These are phyloP conservation scores for Labia minor DNA, from an alignment of 2,888 invertebrate species.

Conservation along the genomic window DNA sequence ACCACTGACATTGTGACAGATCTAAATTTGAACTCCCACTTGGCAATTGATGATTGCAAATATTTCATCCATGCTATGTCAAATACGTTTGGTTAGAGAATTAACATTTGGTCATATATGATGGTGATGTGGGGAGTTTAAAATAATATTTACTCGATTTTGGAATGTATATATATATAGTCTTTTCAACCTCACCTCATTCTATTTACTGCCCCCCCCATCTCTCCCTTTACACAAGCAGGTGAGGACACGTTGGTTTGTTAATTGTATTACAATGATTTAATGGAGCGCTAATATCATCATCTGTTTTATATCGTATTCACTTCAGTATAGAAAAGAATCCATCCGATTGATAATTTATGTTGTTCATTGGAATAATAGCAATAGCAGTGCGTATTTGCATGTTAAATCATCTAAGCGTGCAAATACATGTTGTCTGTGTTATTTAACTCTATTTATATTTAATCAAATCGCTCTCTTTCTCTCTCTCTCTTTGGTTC, in stretches of 20 bases:
- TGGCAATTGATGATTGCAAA: not conserved
- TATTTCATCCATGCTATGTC: not conserved
- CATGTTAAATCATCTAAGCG: constrained; percentile 7
- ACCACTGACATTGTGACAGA: too few relatives aligned
- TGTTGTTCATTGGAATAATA: not conserved
- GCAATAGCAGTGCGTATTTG: not conserved
- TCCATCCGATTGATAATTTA: constrained; percentile 5
- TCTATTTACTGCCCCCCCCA: too few relatives aligned
- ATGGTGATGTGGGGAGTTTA: not conserved
- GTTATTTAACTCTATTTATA: constrained; percentile 13
- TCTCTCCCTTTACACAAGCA: too few relatives aligned
- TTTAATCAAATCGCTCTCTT: constrained; percentile 1
- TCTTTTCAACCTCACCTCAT: too few relatives aligned
- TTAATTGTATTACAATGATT: not conserved
- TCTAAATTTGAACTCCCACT: too few relatives aligned
- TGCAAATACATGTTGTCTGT: not conserved
- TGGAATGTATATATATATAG: not conserved
- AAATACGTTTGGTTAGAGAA: not conserved
- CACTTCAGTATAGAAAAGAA: not conserved
- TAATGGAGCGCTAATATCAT: constrained; percentile 6
- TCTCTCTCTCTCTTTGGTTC: too few relatives aligned
- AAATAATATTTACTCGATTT: not conserved
- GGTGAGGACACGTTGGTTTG: not conserved
- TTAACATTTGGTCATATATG: too few relatives aligned
- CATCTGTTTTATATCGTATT: not conserved